Percentiles rank a stretch among this genome's conserved stretches.
Evolutionary conservation across 2,797 vertebrate species (phyloP).

Genomic region (Notolabrus celidotus): DNA sequence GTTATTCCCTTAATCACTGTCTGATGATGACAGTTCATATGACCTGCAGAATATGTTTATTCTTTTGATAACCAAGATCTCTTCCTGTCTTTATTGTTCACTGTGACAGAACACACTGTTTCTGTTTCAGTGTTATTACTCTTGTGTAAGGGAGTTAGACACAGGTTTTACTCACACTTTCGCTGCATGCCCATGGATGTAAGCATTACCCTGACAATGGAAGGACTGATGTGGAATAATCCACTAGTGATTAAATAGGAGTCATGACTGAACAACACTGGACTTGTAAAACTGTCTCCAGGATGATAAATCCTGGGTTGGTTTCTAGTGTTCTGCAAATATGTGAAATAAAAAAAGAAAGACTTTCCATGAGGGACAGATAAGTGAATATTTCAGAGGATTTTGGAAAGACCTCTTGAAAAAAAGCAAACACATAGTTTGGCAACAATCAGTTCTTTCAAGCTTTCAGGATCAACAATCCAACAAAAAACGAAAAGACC

Average conservation of each 20-base stretch:
- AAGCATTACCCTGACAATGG: conserved; percentile 59
- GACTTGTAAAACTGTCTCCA: conserved; percentile 41
- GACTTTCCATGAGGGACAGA: conserved; percentile 2
- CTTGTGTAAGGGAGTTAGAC: conserved; percentile 53
- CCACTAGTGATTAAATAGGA: conserved; percentile 67
- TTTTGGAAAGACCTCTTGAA: conserved; percentile 5
- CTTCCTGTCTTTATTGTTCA: conserved; percentile 29
- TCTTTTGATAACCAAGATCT: conserved; percentile 22
- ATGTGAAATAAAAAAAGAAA: conserved; percentile 31
- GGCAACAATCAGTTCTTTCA: conserved; percentile 1
- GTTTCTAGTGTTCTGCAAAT: conserved; percentile 35
- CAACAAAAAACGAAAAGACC: neutral
- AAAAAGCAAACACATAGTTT: conserved; percentile 32
- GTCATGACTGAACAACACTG: conserved; percentile 45
- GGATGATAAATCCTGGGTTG: conserved; percentile 41
- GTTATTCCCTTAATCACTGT: conserved; percentile 31
- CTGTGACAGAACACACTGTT: conserved; percentile 32
- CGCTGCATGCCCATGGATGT: conserved; percentile 39
- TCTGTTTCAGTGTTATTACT: conserved; percentile 37
- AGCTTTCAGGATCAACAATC: conserved; percentile 8
- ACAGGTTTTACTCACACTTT: conserved; percentile 72
- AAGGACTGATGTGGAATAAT: conserved; percentile 71
- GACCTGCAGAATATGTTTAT: conserved; percentile 29
- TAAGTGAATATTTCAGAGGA: conserved; percentile 10
- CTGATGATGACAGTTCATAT: conserved; percentile 41